Conservation (phyloP, 2,797 vertebrate species). For the Paratrypauchen microcephalus region DNA sequence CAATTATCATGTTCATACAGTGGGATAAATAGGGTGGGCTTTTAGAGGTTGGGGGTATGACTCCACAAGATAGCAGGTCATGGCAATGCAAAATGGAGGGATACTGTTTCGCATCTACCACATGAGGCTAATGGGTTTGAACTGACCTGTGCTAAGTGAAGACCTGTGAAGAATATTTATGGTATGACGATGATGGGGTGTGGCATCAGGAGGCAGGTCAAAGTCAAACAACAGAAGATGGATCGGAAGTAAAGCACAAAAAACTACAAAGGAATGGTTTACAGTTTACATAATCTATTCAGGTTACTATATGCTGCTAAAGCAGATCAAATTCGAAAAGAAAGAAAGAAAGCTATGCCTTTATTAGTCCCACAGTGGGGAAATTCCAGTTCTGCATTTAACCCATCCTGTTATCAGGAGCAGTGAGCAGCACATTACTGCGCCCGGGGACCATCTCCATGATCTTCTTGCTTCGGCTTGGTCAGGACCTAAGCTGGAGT, state of each 20-base stretch:
- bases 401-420: no score
- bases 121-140: conserved; percentile 19
- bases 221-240: conserved; percentile 4
- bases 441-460: no score
- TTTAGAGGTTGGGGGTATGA: conserved; percentile 12
- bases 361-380: no score
- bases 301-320: background rate
- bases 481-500: no score
- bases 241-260: background rate
- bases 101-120: conserved; percentile 1
- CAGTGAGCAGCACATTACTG: no score
- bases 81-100: conserved; percentile 9
- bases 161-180: conserved; percentile 4
- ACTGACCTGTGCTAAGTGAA: conserved; percentile 13
- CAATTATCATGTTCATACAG: conserved; percentile 24
- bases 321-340: background rate
- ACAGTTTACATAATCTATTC: background rate
- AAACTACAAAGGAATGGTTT: background rate
- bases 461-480: no score
- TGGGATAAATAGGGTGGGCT: conserved; percentile 28
- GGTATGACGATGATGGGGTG: conserved; percentile 12
- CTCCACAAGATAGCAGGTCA: conserved; percentile 31
- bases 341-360: no score
- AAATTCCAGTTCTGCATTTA: no score
- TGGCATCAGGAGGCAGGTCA: background rate